Conservation (phyloP, 2,888 invertebrate genomes). For the Lathronympha strigana region DNA sequence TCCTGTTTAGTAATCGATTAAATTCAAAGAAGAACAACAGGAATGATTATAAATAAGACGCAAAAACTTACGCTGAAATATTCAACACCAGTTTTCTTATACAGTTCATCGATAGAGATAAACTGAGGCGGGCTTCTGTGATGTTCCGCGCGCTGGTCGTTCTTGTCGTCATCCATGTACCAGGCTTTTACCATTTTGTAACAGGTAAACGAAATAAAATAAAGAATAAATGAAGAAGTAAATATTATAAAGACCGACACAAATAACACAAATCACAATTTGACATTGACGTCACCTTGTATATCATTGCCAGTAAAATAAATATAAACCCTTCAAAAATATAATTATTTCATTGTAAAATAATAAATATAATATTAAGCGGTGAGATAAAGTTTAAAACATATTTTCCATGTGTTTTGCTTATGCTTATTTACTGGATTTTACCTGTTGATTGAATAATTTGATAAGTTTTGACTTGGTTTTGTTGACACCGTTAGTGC, state of each 20-base stretch:
- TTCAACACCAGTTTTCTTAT: conserved; percentile 91
- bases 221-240: background rate
- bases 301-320: conserved; percentile 5
- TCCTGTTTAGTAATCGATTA: background rate
- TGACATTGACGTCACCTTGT: conserved; percentile 12
- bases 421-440: background rate
- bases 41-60: conserved; percentile 5
- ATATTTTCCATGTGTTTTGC: too few relatives aligned
- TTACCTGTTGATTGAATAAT: background rate
- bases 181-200: conserved; percentile 93
- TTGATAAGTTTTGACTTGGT: background rate
- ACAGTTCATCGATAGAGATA: conserved; percentile 87
- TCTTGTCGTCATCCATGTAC: conserved; percentile 89
- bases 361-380: too few relatives aligned
- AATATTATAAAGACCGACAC: background rate
- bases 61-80: conserved; percentile 89
- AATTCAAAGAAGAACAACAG: background rate
- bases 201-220: background rate
- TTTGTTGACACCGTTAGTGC: background rate
- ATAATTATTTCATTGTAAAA: too few relatives aligned
- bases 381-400: too few relatives aligned
- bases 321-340: background rate
- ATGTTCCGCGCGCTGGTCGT: conserved; percentile 93
- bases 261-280: background rate
- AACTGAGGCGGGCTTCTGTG: conserved; percentile 90